Conservation (phyloP, 2,113 vertebrate species). For the Chloebia gouldiae region DNA sequence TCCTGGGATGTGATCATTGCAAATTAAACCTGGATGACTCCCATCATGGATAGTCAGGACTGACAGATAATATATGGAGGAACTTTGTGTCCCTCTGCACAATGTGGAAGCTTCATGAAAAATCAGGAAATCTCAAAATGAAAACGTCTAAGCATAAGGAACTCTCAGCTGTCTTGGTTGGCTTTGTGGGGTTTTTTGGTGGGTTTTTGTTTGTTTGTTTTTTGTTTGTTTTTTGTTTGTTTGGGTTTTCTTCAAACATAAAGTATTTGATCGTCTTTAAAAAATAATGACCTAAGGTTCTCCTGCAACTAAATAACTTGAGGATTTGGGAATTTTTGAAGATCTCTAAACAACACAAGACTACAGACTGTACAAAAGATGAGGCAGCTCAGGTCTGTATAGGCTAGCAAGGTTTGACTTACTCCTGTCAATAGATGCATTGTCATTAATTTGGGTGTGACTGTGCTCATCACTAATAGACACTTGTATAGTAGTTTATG, state of each 20-base stretch:
- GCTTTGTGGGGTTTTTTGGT: background rate
- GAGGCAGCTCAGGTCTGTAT: background rate
- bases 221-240: too few species aligned
- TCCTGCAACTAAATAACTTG: background rate
- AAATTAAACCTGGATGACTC: background rate
- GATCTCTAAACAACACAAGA: background rate
- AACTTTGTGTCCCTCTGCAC: background rate
- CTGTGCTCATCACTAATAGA: background rate
- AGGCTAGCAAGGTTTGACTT: background rate
- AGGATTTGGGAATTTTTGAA: background rate
- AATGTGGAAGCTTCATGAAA: background rate
- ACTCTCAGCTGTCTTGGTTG: background rate
- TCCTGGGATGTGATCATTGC: background rate
- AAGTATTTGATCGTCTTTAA: background rate
- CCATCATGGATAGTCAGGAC: background rate
- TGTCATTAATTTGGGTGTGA: background rate
- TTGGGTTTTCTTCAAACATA: background rate
- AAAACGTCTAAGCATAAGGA: background rate
- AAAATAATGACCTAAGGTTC: background rate
- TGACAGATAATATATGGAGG: background rate
- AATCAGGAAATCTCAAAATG: background rate
- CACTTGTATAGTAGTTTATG: background rate
- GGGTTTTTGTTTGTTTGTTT: background rate
- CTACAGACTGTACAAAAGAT: background rate
- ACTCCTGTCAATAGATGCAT: background rate